Conservation (phyloP, 1,140 invertebrate genomes). For the Ostrea denselamellosa region DNA sequence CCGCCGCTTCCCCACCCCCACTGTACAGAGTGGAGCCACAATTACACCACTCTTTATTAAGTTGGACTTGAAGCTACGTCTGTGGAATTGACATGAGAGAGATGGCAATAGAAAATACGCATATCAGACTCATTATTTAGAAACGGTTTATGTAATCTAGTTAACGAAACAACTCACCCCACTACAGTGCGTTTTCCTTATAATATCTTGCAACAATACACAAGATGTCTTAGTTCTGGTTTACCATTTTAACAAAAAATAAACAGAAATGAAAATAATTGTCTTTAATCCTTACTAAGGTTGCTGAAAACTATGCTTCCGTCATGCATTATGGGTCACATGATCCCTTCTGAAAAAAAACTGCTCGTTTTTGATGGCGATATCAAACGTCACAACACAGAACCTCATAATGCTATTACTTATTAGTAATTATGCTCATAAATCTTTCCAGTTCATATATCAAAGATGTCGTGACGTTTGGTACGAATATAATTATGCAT, state of each 20-base stretch:
- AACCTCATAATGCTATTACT: too few relatives aligned
- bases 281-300: background rate
- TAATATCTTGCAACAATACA: constrained; percentile 12
- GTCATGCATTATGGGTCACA: too few relatives aligned
- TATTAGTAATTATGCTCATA: too few relatives aligned
- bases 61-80: constrained; percentile 23
- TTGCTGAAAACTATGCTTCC: too few relatives aligned
- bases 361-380: too few relatives aligned
- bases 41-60: constrained; percentile 8
- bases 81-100: constrained; percentile 29
- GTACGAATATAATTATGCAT: too few relatives aligned
- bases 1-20: constrained; percentile 3
- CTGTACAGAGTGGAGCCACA: constrained; percentile 1
- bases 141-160: background rate
- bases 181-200: background rate
- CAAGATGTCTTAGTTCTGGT: background rate
- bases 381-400: too few relatives aligned
- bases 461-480: too few relatives aligned
- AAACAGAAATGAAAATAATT: background rate
- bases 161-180: background rate
- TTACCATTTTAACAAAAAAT: background rate
- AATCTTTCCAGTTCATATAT: too few relatives aligned
- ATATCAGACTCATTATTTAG: constrained; percentile 21
- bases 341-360: too few relatives aligned
- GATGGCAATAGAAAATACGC: background rate